A percentile compares a stretch with the other conserved stretches of the same genome.
phyloP scores from a whole-genome alignment of 2,888 invertebrate species.

The Leucophenga montana region DNA sequence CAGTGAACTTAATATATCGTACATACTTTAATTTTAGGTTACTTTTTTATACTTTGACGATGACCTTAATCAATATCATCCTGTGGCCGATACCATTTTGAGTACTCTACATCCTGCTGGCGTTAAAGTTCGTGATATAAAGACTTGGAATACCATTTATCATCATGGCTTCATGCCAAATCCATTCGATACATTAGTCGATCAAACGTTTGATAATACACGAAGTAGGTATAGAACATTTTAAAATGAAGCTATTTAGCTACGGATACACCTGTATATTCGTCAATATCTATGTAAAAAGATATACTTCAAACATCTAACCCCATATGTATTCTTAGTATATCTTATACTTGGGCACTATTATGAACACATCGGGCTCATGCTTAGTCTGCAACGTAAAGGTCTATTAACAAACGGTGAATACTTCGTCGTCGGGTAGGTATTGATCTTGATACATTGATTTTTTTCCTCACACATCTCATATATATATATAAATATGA shows the following conservation, averaged over 20 bases:
- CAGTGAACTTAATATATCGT: not conserved
- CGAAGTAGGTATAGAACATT: constrained; percentile 81
- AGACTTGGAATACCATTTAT: constrained; percentile 82
- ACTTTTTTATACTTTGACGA: constrained; percentile 88
- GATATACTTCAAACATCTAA: no score
- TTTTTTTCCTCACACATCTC: no score
- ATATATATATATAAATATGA: no score
- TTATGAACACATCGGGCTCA: constrained; percentile 92
- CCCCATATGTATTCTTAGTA: constrained; percentile 78
- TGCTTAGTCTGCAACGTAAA: constrained; percentile 88
- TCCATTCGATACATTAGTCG: constrained; percentile 88
- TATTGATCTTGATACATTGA: no score
- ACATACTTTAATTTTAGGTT: constrained; percentile 78
- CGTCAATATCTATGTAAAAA: no score
- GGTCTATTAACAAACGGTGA: constrained; percentile 90
- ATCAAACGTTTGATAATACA: constrained; percentile 87
- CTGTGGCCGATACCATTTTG: constrained; percentile 85
- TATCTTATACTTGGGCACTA: constrained; percentile 92
- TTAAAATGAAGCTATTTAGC: not conserved
- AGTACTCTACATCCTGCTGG: constrained; percentile 81
- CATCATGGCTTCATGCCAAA: constrained; percentile 88
- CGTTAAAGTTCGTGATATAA: constrained; percentile 79
- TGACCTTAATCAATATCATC: constrained; percentile 82
- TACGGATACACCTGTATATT: not conserved
- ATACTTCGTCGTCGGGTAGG: constrained; percentile 86